Base-by-base conservation (phyloP, 2,113 vertebrate species). In the Pseudolaguvia tuberculata region DNA sequence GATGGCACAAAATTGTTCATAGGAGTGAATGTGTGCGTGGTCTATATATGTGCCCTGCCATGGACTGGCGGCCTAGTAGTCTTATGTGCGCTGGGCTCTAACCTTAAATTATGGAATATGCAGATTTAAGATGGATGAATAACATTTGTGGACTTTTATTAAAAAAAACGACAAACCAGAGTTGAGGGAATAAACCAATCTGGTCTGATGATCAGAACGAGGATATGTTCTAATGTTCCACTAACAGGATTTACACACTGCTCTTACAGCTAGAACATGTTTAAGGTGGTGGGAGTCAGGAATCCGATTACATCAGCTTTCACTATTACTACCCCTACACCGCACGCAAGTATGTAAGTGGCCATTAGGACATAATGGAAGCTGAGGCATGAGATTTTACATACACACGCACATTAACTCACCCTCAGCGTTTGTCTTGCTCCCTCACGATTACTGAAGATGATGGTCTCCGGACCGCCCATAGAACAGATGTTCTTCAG, bases 401-500 rank as follows among this genome's bases (percentile, higher is more conserved):
- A 68, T 25, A 51, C 42, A 47, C 55, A 31, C 50, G 11, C 9
- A 45, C n/a, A 12, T 18, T 1, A 6, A 53, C 88, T 88, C 74
- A 95, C 94, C 88, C 89, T 78, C 4, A 96, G 91, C 0, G 94
- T 94, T 75, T 92, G 93, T 79, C 90, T 93, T 70, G 94, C 94
- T 0, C 90, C 89, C 0, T 94, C 91, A 1, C 88, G 92, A 84
- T 88, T 91, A 80, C 92, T 91, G 4, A 94, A 91, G 45, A 94
- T 87, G 53, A 96, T 91, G 0, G 94, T 94, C 57, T 94, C 89
- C 0, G 94, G 90, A 4, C 94, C 94, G 0, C 90, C 93, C 94
- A 96, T 96, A 59, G 94, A 94, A 51, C 94, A 96, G 86, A 96
- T 88, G 82, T 92, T 90, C 39, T 93, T 94, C 83, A 96, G 89